Conservation (phyloP, 2,797 vertebrate species). For the Bufotes viridis region DNA sequence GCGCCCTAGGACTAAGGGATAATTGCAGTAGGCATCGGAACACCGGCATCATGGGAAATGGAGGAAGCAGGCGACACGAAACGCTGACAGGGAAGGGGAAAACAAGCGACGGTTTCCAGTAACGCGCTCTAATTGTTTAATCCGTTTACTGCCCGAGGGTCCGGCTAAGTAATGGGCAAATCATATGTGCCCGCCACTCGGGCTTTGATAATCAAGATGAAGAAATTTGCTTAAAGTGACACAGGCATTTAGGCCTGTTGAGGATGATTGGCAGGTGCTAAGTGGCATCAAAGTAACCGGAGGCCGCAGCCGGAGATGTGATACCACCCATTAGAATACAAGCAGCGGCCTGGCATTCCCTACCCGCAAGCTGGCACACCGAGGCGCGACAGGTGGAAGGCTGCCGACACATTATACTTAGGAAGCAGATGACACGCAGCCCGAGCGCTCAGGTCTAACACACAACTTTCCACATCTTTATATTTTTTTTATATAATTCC, state of each 20-base stretch:
- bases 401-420: slow-evolving; percentile 29
- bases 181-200: not conserved
- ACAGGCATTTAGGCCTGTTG: not conserved
- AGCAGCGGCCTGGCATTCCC: not conserved
- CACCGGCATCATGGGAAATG: slow-evolving; percentile 24
- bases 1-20: slow-evolving; percentile 24
- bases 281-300: slow-evolving; percentile 19
- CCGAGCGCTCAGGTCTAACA: not conserved
- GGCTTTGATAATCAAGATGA: slow-evolving; percentile 19
- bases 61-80: not conserved
- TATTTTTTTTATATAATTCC: not conserved
- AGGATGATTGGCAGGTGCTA: slow-evolving; percentile 5
- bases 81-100: not conserved
- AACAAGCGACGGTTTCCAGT: not conserved
- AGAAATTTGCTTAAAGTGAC: slow-evolving; percentile 13
- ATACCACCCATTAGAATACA: slow-evolving; percentile 23
- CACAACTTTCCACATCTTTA: not conserved
- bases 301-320: slow-evolving; percentile 3
- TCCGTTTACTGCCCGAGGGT: slow-evolving; percentile 7
- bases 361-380: slow-evolving; percentile 43
- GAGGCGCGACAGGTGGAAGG: slow-evolving; percentile 38
- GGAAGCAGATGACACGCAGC: slow-evolving; percentile 24
- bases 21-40: slow-evolving; percentile 37
- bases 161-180: slow-evolving; percentile 8
- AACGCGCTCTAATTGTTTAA: slow-evolving; percentile 27